Evolutionary conservation across 2,888 invertebrate genomes (phyloP).

Genomic region (Ptychoptera contaminata): DNA sequence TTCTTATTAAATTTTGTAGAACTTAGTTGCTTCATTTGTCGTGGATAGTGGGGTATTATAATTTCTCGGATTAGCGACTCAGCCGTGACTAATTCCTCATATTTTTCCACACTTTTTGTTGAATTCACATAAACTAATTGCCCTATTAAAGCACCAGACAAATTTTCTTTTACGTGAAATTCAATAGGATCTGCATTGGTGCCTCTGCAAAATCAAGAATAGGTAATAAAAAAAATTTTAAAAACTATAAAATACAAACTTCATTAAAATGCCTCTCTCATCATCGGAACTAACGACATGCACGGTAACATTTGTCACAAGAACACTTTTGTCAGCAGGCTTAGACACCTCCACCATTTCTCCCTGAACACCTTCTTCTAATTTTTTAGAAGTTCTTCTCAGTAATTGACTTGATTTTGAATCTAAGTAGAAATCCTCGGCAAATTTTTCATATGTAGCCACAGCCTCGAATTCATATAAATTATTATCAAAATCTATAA

Average conservation of each 20-base stretch:
- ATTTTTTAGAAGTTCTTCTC: slow-evolving; percentile 11
- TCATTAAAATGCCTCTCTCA: slow-evolving; percentile 47
- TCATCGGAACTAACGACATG: slow-evolving; percentile 67
- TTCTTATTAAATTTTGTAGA: slow-evolving; percentile 9
- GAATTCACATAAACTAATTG: slow-evolving; percentile 43
- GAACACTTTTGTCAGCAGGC: slow-evolving; percentile 36
- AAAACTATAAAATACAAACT: slow-evolving; percentile 27
- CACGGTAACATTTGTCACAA: slow-evolving; percentile 70
- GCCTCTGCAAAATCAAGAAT: slow-evolving; percentile 35
- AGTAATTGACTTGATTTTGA: slow-evolving; percentile 8
- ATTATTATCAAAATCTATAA: slow-evolving; percentile 48
- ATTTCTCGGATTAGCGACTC: not conserved
- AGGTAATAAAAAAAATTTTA: slow-evolving; percentile 8
- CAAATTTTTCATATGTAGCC: slow-evolving; percentile 37
- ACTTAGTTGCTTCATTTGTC: slow-evolving; percentile 11
- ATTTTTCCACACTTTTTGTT: slow-evolving; percentile 18
- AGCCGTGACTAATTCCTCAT: not conserved
- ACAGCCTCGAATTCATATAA: slow-evolving; percentile 71
- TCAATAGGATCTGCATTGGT: slow-evolving; percentile 52
- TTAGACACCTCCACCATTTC: slow-evolving; percentile 24
- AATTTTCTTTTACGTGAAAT: slow-evolving; percentile 62
- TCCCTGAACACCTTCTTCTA: slow-evolving; percentile 16
- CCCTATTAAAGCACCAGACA: slow-evolving; percentile 56
- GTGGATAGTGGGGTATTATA: not conserved
- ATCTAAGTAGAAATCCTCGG: slow-evolving; percentile 20